Base-by-base conservation (phyloP, 2,888 invertebrate genomes). In the Anoplius nigerrimus region DNA sequence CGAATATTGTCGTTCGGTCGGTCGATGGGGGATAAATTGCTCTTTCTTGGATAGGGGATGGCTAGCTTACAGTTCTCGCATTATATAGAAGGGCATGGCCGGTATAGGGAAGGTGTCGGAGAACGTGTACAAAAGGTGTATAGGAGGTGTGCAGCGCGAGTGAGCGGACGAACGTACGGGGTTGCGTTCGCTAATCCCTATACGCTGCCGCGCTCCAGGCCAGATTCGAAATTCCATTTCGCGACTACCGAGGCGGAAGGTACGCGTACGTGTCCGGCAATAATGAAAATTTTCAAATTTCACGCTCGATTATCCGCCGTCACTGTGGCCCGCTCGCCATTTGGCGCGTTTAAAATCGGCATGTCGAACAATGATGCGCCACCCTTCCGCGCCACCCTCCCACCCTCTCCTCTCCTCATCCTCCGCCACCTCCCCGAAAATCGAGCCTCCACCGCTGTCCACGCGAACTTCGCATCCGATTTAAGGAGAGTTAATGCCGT, bases 281-380 rank as follows among this genome's bases (percentile, higher is more conserved):
- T 83, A 86, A 86, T 84, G 84, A 86, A 86, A 85, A 83, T 84
- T 87, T 88, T 86, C 82, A 87, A 88, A 88, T 88, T 88, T 88
- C 82, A 87, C 88, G 88, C 87, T 87, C 87, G 87, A 88, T 88
- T 88, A 86, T 87, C 76, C 82, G 72, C 71, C 75, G 71, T 46
- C 54, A 27, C 66, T 53, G 61, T 58, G 46, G 20, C 60, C 20
- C 73, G 76, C 62, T 56, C 70, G 82, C 83, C 88, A 88, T 88
- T 88, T 87, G 88, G 87, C 82, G 72, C 82, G 82, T 83, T 83
- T 82, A 85, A 86, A 85, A 74, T 72, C 70, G 72, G 24, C 69
- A 45, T 65, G 65, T 66, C 48, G 48, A 48, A 48, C 48, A 22
- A 53, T 53, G 24, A 53, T 13, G 53, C 53, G 13, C 53, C 2